These are phyloP conservation scores for Lymantria dispar DNA, from an alignment of 2,888 invertebrate species.

Conservation along the genomic window DNA sequence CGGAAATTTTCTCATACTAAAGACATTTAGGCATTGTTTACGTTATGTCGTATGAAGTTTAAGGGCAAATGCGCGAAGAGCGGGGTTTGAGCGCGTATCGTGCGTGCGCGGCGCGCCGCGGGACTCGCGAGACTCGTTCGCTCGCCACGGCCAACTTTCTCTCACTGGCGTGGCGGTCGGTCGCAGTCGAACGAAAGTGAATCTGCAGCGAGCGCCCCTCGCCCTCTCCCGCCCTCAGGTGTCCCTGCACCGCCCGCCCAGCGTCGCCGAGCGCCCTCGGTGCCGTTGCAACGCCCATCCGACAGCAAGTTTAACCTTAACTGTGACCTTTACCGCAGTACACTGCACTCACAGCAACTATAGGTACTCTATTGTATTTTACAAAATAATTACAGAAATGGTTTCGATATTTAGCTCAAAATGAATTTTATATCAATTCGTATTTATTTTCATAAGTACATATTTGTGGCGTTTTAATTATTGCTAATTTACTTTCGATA, in stretches of 20 bases:
- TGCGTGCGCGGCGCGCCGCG: conserved; percentile 72
- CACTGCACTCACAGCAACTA: conserved; percentile 57
- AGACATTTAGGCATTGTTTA: conserved; percentile 59
- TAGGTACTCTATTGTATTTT: conserved; percentile 28
- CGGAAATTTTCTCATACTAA: conserved; percentile 49
- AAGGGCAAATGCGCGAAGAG: conserved; percentile 43
- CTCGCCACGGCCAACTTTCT: conserved; percentile 81
- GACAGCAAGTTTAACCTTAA: conserved; percentile 79
- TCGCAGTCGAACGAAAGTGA: conserved; percentile 80
- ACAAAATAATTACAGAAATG: conserved; percentile 5
- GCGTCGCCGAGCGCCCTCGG: conserved; percentile 47
- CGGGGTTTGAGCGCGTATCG: conserved; percentile 54
- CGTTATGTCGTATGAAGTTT: conserved; percentile 44
- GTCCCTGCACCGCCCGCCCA: conserved; percentile 61
- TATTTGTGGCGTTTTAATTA: neutral
- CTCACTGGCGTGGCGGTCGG: conserved; percentile 79
- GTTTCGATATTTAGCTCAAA: neutral
- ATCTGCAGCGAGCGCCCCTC: conserved; percentile 72
- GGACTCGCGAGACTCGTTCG: conserved; percentile 77
- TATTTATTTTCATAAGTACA: neutral
- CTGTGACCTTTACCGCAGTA: conserved; percentile 74
- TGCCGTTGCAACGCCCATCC: conserved; percentile 63
- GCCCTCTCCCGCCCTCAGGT: conserved; percentile 53
- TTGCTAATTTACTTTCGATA: conserved; percentile 1
- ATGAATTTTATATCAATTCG: neutral